These are phyloP conservation scores for Heliconius hortense DNA, from an alignment of 2,888 invertebrate species.

Conservation along the genomic window DNA sequence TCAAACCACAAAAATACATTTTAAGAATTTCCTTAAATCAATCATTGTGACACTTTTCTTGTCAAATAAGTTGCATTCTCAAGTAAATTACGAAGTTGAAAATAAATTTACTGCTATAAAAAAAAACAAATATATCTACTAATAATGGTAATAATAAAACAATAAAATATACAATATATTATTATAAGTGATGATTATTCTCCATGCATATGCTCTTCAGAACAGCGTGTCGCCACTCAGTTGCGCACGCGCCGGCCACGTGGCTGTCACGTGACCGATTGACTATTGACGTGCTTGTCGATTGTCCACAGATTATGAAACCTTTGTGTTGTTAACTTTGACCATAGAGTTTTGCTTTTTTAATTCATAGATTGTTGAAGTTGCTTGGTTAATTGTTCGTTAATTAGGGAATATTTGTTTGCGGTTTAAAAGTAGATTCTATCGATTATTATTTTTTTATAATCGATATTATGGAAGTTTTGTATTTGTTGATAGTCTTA, in stretches of 20 bases:
- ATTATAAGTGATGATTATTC: conserved; percentile 44
- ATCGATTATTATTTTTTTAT: not conserved
- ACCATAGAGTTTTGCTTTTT: conserved; percentile 41
- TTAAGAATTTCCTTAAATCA: no score
- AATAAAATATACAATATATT: conserved; percentile 18
- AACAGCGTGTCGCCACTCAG: conserved; percentile 67
- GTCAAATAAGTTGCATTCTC: no score
- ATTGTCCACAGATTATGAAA: conserved; percentile 37
- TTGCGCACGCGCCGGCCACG: conserved; percentile 66
- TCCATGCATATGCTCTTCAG: conserved; percentile 71
- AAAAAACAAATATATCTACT: not conserved
- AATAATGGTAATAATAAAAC: not conserved
- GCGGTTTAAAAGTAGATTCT: not conserved
- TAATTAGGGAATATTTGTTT: conserved; percentile 1
- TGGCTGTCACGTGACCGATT: conserved; percentile 63
- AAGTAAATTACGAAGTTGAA: not conserved
- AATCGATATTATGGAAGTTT: no score
- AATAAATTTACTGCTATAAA: not conserved
- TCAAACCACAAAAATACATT: no score
- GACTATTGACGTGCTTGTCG: conserved; percentile 48
- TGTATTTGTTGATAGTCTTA: no score
- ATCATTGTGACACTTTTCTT: no score
- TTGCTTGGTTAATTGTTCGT: conserved; percentile 12
- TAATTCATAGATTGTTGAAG: conserved; percentile 17
- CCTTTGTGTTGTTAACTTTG: conserved; percentile 37